phyloP scores from a whole-genome alignment of 92 coral and sea anemone genomes.

The Siderastrea radians region DNA sequence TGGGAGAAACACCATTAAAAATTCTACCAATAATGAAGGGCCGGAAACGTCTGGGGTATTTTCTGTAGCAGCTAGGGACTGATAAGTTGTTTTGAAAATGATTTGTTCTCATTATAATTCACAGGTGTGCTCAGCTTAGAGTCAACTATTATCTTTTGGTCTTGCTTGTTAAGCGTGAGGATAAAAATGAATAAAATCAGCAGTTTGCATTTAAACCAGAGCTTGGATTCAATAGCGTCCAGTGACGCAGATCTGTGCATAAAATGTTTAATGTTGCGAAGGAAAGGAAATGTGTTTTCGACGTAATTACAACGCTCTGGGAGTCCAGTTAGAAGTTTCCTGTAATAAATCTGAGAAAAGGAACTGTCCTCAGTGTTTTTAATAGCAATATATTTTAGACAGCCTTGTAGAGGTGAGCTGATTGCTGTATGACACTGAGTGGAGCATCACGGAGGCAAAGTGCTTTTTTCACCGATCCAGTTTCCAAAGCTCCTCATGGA shows the following conservation, averaged over 20 bases:
- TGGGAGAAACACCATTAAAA: background rate
- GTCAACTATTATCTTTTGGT: background rate
- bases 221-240: background rate
- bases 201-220: background rate
- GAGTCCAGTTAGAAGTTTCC: background rate
- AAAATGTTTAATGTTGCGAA: background rate
- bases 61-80: background rate
- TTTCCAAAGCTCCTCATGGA: background rate
- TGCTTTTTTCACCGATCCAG: background rate
- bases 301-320: background rate
- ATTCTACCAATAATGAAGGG: background rate
- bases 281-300: background rate
- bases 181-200: background rate
- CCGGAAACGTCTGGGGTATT: background rate
- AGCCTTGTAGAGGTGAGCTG: no score
- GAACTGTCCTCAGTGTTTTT: background rate
- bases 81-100: background rate
- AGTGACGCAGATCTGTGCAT: background rate
- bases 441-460: background rate
- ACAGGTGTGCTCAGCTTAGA: constrained; percentile 10
- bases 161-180: background rate
- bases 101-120: constrained; percentile 7
- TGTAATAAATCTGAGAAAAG: constrained; percentile 5
- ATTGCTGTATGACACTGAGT: no score
- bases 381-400: background rate